These are phyloP conservation scores for Kuschelorhynchus macadamiae DNA, from an alignment of 2,888 invertebrate species.

Conservation along the genomic window DNA sequence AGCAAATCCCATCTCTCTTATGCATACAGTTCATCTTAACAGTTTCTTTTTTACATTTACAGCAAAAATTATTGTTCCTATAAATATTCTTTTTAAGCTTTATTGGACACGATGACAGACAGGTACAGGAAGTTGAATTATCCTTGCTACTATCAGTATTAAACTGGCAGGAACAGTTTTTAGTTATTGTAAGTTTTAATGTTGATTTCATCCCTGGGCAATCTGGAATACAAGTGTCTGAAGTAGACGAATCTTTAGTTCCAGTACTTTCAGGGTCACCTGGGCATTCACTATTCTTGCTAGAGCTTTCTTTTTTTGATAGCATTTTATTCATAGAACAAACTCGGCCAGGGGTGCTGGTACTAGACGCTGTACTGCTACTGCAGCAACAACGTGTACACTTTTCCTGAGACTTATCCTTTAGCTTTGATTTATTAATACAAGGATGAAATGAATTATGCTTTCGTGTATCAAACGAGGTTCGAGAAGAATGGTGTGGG, in stretches of 20 bases:
- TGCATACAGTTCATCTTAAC: neutral
- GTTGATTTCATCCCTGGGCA: conserved; percentile 1
- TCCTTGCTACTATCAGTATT: neutral
- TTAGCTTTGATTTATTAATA: neutral
- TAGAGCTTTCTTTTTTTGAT: no score
- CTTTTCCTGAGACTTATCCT: neutral
- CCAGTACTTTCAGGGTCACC: neutral
- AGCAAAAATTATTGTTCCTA: conserved; percentile 4
- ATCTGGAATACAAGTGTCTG: conserved; percentile 14
- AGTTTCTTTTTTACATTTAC: conserved; percentile 1
- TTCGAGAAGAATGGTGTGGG: no score
- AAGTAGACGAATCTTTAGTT: conserved; percentile 15
- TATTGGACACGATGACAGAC: neutral
- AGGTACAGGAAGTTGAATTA: conserved; percentile 6
- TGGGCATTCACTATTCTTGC: no score
- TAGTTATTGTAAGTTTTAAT: neutral
- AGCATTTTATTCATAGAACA: no score
- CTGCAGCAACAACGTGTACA: conserved; percentile 1
- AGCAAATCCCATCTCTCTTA: conserved; percentile 24
- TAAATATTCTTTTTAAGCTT: neutral
- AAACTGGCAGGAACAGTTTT: neutral
- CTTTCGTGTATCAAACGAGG: neutral
- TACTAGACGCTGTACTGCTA: neutral
- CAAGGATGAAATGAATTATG: conserved; percentile 20
- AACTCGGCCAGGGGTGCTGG: no score